phyloP scores from a whole-genome alignment of 2,113 vertebrate species.

The Saguinus imperator region DNA sequence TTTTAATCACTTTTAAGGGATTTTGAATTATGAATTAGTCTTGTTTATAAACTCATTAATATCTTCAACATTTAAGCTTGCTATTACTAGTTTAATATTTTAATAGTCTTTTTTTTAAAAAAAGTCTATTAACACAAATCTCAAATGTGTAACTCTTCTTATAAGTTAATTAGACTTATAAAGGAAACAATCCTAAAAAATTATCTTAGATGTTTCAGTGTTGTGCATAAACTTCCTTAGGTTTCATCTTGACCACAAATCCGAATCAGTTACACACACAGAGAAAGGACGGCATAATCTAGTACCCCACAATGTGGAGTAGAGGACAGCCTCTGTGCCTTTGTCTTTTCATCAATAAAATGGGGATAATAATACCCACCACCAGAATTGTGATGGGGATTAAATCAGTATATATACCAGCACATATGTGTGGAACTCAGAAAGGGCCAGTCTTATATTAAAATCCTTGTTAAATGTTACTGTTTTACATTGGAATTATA shows the following conservation, averaged over 20 bases:
- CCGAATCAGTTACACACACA: background rate
- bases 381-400: background rate
- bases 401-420: background rate
- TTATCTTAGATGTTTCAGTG: background rate
- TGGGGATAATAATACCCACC: background rate
- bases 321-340: background rate
- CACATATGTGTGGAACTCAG: background rate
- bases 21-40: slow-evolving; percentile 8
- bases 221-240: background rate
- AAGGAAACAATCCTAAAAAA: background rate
- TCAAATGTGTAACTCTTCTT: background rate
- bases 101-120: background rate
- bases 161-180: background rate
- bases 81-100: background rate
- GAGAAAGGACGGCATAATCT: too few species aligned
- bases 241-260: background rate
- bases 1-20: slow-evolving; percentile 6
- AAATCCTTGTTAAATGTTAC: background rate
- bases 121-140: background rate
- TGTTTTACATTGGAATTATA: background rate
- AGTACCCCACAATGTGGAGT: background rate
- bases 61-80: background rate
- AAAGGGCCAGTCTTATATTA: background rate
- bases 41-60: slow-evolving; percentile 14
- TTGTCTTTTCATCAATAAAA: background rate